Evolutionary conservation across 2,113 vertebrate genomes (phyloP).

Genomic region (Leucoraja erinaceus): DNA sequence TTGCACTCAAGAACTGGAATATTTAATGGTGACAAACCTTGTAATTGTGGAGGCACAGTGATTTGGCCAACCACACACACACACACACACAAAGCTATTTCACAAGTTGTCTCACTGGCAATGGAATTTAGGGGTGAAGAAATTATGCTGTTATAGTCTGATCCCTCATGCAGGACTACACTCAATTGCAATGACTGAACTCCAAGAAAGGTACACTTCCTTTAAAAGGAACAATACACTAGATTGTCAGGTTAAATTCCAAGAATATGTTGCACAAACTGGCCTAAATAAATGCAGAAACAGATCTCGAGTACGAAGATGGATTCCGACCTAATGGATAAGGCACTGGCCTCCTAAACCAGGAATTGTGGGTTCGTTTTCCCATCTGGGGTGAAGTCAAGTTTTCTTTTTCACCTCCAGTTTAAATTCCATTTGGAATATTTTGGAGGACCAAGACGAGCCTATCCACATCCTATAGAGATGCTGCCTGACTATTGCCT

Average conservation of each 20-base stretch:
- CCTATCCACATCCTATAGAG: too few species aligned
- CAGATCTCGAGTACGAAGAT: too few species aligned
- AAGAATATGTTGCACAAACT: neutral
- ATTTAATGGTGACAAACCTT: neutral
- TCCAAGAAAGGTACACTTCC: neutral
- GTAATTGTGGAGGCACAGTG: neutral
- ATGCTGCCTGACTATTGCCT: too few species aligned
- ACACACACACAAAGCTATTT: neutral
- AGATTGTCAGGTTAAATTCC: neutral
- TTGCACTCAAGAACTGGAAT: neutral
- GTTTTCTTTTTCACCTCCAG: too few species aligned
- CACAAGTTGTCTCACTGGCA: neutral
- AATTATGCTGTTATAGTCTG: neutral
- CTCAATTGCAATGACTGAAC: neutral
- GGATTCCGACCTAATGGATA: too few species aligned
- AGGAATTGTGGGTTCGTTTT: too few species aligned
- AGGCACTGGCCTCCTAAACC: too few species aligned
- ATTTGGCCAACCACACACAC: neutral
- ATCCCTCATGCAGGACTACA: neutral
- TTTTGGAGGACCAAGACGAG: too few species aligned
- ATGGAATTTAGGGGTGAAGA: neutral
- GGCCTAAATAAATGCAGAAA: neutral
- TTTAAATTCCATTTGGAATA: too few species aligned
- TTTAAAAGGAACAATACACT: neutral
- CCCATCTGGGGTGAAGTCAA: too few species aligned